phyloP scores from a whole-genome alignment of 1,140 invertebrate species.

The Eriocheir sinensis region DNA sequence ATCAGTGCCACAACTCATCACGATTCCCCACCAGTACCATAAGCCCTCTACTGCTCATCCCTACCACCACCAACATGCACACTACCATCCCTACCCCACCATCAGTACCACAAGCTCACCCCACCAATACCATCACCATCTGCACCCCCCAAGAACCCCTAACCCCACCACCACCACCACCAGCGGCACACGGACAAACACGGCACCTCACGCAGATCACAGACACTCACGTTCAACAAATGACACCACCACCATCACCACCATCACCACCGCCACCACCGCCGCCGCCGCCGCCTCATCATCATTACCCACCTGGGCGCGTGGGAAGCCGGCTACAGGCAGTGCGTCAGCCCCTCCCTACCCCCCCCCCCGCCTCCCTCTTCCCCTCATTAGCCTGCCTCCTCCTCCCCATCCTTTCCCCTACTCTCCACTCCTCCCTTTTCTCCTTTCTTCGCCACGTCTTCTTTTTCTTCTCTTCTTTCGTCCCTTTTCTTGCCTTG shows the following conservation, averaged over 20 bases:
- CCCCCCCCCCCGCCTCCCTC: background rate
- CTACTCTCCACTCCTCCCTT: background rate
- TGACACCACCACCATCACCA: background rate
- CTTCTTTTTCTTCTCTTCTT: background rate
- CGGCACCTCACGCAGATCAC: background rate
- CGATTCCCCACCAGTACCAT: no score
- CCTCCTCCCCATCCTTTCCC: no score
- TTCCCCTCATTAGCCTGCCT: background rate
- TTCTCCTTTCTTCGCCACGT: background rate
- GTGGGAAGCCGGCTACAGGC: background rate
- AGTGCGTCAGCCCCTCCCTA: background rate
- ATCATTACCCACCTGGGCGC: constrained; percentile 10
- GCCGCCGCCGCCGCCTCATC: background rate
- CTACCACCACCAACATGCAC: background rate
- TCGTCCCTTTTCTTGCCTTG: no score
- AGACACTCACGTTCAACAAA: constrained; percentile 1
- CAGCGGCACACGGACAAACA: constrained; percentile 20
- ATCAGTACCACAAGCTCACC: no score
- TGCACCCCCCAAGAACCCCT: no score
- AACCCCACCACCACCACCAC: background rate
- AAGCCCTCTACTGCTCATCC: no score
- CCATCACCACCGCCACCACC: no score
- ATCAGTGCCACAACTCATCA: no score
- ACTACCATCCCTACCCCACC: no score
- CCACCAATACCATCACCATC: background rate